Evolutionary conservation across 2,113 vertebrate species (phyloP).

Genomic region (Macaca mulatta): DNA sequence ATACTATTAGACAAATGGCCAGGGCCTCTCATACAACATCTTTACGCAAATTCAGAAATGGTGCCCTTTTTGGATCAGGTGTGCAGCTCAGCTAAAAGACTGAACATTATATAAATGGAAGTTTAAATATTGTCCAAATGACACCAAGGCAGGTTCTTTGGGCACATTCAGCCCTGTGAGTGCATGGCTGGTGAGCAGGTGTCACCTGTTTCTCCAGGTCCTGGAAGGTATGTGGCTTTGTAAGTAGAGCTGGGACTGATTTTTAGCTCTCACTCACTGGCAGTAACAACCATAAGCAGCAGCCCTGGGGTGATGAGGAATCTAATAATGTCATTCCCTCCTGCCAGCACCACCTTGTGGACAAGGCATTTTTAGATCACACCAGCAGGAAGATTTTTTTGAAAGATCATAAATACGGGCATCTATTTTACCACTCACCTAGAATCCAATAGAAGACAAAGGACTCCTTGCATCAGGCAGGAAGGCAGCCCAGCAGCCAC

Average conservation of each 20-base stretch:
- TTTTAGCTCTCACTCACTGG: neutral
- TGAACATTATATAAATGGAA: neutral
- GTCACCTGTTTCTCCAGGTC: neutral
- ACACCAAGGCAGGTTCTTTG: neutral
- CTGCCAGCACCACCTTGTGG: neutral
- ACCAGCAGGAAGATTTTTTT: neutral
- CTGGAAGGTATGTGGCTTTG: neutral
- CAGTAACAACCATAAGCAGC: neutral
- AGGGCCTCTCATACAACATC: neutral
- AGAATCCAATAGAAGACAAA: neutral
- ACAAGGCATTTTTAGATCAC: neutral
- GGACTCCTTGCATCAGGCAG: neutral
- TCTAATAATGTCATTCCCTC: neutral
- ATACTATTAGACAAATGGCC: neutral
- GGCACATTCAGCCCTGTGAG: neutral
- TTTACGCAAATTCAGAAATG: constrained; percentile 1
- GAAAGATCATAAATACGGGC: neutral
- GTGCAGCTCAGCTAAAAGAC: neutral
- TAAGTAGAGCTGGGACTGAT: neutral
- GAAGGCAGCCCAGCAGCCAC: neutral
- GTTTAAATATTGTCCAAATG: neutral
- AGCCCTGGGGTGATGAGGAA: neutral
- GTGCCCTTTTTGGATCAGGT: neutral
- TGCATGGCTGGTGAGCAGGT: neutral
- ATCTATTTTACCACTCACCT: neutral